phyloP scores from a whole-genome alignment of 2,797 vertebrate genomes.

The Schizopygopsis malacanthus region DNA sequence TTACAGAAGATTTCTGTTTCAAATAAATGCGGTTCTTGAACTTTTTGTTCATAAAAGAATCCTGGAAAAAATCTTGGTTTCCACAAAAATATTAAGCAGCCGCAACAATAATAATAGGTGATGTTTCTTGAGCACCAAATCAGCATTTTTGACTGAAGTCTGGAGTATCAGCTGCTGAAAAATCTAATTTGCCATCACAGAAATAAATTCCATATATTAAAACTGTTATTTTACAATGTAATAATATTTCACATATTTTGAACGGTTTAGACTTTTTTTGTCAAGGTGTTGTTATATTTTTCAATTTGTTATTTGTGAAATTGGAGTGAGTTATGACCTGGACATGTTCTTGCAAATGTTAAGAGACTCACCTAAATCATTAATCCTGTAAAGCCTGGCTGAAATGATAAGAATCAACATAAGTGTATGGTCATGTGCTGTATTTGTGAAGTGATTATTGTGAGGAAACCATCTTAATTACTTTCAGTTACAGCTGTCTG shows the following conservation, averaged over 20 bases:
- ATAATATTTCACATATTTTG: not conserved
- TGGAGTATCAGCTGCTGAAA: not conserved
- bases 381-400: not conserved
- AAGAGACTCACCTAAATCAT: not conserved
- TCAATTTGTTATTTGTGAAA: not conserved
- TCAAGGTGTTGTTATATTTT: not conserved
- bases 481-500: conserved; percentile 7
- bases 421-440: not conserved
- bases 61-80: not conserved
- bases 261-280: not conserved
- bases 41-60: not conserved
- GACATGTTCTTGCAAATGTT: not conserved
- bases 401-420: not conserved
- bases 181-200: not conserved
- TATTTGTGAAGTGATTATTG: not conserved
- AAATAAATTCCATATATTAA: not conserved
- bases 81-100: not conserved
- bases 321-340: not conserved
- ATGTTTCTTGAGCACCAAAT: not conserved
- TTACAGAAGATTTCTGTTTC: not conserved
- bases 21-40: not conserved
- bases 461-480: not conserved
- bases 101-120: not conserved
- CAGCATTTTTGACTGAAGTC: not conserved
- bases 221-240: not conserved